Evolutionary conservation across 2,888 invertebrate species (phyloP).

Genomic region (Notodonta dromedarius): DNA sequence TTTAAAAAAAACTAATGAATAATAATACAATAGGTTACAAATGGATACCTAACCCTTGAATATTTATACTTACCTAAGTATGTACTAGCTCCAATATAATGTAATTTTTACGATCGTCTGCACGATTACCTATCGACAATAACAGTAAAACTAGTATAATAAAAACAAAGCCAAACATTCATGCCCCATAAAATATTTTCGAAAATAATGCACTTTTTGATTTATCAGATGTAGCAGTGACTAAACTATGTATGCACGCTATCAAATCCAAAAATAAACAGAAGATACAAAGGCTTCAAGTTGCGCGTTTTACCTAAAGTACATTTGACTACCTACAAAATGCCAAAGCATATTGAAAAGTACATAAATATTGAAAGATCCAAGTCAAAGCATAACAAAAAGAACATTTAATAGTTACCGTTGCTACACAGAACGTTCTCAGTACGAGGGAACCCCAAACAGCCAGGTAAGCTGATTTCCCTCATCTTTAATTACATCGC

Average conservation of each 20-base stretch:
- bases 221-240: constrained; percentile 31
- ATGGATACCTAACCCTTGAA: too few species aligned
- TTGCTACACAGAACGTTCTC: constrained; percentile 12
- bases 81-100: constrained; percentile 1
- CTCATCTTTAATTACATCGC: constrained; percentile 59
- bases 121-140: constrained; percentile 22
- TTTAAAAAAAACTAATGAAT: too few species aligned
- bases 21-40: too few species aligned
- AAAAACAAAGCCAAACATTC: constrained; percentile 14
- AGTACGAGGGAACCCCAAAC: constrained; percentile 44
- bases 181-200: constrained; percentile 34
- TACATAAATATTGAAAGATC: constrained; percentile 30
- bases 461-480: constrained; percentile 58
- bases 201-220: constrained; percentile 34
- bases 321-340: constrained; percentile 29
- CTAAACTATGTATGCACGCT: constrained; percentile 30
- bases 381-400: not conserved
- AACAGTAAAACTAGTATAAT: constrained; percentile 1
- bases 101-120: constrained; percentile 9
- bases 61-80: too few species aligned
- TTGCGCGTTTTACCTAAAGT: constrained; percentile 27
- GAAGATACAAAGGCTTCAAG: constrained; percentile 26
- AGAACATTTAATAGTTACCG: constrained; percentile 16
- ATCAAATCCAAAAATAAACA: constrained; percentile 17
- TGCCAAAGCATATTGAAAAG: constrained; percentile 31